Percentiles rank a stretch among this genome's conserved stretches.
These are phyloP conservation scores for Hydropotes inermis DNA, from an alignment of 2,113 vertebrate genomes.

Conservation along the genomic window DNA sequence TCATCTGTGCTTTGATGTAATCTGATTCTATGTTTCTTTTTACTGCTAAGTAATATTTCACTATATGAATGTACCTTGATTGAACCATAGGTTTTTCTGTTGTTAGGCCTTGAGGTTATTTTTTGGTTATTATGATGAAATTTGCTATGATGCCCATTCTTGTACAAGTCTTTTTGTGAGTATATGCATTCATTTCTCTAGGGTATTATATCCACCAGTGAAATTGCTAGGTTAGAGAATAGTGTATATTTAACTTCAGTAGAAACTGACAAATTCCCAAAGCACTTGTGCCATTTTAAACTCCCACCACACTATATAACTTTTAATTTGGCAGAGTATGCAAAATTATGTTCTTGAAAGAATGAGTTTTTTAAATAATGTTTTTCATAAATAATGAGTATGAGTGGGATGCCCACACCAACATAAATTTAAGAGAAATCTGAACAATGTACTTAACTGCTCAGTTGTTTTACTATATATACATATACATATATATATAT, in stretches of 20 bases:
- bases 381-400: background rate
- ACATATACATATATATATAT: background rate
- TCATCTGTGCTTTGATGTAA: background rate
- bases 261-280: background rate
- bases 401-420: background rate
- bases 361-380: background rate
- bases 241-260: background rate
- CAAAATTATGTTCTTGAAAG: background rate
- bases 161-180: background rate
- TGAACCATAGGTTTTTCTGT: background rate
- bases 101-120: background rate
- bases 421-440: background rate
- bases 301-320: background rate
- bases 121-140: background rate
- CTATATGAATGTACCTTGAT: background rate
- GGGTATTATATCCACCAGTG: background rate
- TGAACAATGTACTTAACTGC: background rate
- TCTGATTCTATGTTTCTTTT: background rate
- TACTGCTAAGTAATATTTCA: background rate
- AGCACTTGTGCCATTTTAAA: background rate
- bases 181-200: background rate
- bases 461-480: background rate
- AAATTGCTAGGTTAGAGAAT: background rate
- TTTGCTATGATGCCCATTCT: background rate
- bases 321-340: background rate